phyloP scores from a whole-genome alignment of 2,888 invertebrate genomes.

The Julus scanicus region DNA sequence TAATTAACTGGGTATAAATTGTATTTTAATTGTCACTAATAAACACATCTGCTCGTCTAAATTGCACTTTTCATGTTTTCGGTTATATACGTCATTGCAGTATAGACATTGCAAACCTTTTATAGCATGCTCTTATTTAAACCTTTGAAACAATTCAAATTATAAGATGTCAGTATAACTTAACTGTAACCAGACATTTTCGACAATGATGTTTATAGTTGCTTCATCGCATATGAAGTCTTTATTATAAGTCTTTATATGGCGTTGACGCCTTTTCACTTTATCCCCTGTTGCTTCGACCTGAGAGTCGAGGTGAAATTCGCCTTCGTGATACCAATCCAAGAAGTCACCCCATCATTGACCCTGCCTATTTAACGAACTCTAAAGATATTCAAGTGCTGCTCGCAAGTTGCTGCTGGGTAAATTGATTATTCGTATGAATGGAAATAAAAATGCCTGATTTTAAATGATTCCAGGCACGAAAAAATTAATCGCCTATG shows the following conservation, averaged over 20 bases:
- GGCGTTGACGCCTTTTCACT: constrained; percentile 63
- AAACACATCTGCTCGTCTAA: no score
- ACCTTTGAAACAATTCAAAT: no score
- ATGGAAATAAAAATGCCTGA: background rate
- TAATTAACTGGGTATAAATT: no score
- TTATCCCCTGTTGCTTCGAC: constrained; percentile 78
- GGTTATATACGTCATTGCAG: no score
- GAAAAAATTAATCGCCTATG: background rate
- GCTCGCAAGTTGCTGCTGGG: constrained; percentile 71
- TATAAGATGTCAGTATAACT: no score
- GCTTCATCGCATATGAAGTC: no score
- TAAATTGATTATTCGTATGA: background rate
- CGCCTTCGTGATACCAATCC: constrained; percentile 83
- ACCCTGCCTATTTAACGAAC: constrained; percentile 91
- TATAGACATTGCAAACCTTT: no score
- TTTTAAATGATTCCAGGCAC: background rate
- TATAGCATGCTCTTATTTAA: no score
- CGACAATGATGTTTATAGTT: no score
- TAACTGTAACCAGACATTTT: no score
- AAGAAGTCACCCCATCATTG: constrained; percentile 85
- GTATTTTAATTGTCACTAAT: no score
- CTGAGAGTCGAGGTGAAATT: constrained; percentile 75
- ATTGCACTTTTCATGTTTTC: no score
- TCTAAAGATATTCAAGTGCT: constrained; percentile 80
- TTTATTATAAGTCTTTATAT: background rate